Percentiles rank a stretch among this genome's conserved stretches.
These are phyloP conservation scores for Metellina segmentata DNA, from an alignment of 2,888 invertebrate genomes.

Conservation along the genomic window DNA sequence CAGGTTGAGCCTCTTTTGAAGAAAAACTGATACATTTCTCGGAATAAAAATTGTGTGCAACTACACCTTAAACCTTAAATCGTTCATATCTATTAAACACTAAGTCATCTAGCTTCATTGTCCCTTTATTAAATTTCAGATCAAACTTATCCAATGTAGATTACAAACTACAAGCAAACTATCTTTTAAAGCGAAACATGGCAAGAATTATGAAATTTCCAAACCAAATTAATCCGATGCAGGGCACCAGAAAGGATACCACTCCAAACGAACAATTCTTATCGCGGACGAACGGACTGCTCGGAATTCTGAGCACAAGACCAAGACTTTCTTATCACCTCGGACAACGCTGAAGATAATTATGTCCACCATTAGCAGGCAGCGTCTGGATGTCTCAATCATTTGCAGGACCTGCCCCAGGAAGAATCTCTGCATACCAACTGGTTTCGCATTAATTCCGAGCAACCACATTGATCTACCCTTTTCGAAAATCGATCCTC, in stretches of 20 bases:
- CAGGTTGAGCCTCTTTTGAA: background rate
- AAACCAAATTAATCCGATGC: background rate
- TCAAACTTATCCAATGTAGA: no score
- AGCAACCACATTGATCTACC: conserved; percentile 17
- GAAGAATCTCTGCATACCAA: conserved; percentile 43
- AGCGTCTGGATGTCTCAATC: conserved; percentile 33
- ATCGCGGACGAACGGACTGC: conserved; percentile 1
- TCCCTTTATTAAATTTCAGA: no score
- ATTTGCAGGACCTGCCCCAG: background rate
- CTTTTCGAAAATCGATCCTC: conserved; percentile 55
- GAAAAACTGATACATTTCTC: no score
- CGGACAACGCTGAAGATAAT: conserved; percentile 50
- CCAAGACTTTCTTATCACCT: conserved; percentile 40
- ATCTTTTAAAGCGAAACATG: no score
- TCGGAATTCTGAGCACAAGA: conserved; percentile 37
- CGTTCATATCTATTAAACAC: no score
- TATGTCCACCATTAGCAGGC: conserved; percentile 48
- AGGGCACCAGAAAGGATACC: background rate
- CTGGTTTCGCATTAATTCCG: conserved; percentile 29
- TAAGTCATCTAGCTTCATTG: no score
- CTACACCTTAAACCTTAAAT: no score
- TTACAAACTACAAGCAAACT: no score
- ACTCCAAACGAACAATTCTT: background rate
- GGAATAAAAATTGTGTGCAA: no score
- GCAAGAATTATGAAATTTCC: background rate